A percentile compares a stretch with the other conserved stretches of the same genome.
These are phyloP conservation scores for Spermophilus dauricus DNA, from an alignment of 2,113 vertebrate genomes.

Conservation along the genomic window DNA sequence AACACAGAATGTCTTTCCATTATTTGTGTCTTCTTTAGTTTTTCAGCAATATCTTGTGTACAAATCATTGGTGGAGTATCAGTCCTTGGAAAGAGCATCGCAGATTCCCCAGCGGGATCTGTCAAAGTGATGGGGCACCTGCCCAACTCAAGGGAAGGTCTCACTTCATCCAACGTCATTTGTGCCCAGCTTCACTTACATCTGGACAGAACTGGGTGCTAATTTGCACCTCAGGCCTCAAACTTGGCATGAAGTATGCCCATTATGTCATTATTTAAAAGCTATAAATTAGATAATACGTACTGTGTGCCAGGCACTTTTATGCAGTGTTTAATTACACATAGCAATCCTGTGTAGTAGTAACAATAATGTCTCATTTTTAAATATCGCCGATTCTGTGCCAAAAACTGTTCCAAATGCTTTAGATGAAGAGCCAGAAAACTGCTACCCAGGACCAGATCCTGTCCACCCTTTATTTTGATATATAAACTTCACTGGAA, in stretches of 20 bases:
- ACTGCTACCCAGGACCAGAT: not conserved
- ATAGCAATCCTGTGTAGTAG: not conserved
- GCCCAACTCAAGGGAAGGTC: not conserved
- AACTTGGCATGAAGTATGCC: not conserved
- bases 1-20: not conserved
- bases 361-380: not conserved
- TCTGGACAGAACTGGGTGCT: not conserved
- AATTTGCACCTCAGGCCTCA: conserved; percentile 22
- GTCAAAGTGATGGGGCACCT: not conserved
- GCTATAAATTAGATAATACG: conserved; percentile 13
- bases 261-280: not conserved
- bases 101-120: not conserved
- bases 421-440: not conserved
- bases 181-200: not conserved
- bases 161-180: not conserved
- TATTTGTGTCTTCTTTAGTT: not conserved
- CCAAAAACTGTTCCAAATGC: not conserved
- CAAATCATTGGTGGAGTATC: not conserved
- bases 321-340: conserved; percentile 2
- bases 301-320: not conserved
- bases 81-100: not conserved
- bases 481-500: not conserved
- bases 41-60: not conserved
- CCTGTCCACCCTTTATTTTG: not conserved
- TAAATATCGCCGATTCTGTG: not conserved